A percentile compares a stretch with the other conserved stretches of the same genome.
Evolutionary conservation across 2,113 vertebrate genomes (phyloP).

Genomic region (Morphnarchus princeps): DNA sequence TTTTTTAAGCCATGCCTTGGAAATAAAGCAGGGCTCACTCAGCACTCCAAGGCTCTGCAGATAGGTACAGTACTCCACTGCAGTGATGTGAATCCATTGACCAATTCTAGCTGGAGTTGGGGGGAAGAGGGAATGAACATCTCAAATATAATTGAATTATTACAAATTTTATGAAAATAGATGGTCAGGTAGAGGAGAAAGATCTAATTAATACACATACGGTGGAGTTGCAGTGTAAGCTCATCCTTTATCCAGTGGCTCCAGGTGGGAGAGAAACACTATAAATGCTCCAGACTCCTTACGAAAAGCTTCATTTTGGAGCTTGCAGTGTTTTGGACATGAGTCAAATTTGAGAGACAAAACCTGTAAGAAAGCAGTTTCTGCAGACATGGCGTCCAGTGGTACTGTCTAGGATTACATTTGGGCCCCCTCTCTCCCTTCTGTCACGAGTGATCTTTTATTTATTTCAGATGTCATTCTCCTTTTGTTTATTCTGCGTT

Average conservation of each 20-base stretch:
- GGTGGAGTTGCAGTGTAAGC: not conserved
- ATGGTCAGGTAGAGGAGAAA: not conserved
- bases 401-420: not conserved
- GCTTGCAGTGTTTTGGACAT: not conserved
- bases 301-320: not conserved
- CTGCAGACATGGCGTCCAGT: not conserved
- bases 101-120: not conserved
- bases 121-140: not conserved
- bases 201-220: not conserved
- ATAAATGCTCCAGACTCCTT: not conserved
- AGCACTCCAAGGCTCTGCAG: not conserved
- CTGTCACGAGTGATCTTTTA: not conserved
- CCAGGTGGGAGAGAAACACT: not conserved
- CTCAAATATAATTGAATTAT: not conserved
- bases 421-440: not conserved
- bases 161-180: not conserved
- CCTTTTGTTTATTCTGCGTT: slow-evolving; percentile 83
- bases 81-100: not conserved
- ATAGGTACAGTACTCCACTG: not conserved
- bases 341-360: not conserved
- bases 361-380: not conserved
- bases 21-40: not conserved
- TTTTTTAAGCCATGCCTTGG: not conserved
- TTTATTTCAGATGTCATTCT: slow-evolving; percentile 82
- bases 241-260: not conserved